Percentiles rank a stretch among this genome's conserved stretches.
These are phyloP conservation scores for Polypterus bichir DNA, from an alignment of 2,113 vertebrate genomes.

Conservation along the genomic window DNA sequence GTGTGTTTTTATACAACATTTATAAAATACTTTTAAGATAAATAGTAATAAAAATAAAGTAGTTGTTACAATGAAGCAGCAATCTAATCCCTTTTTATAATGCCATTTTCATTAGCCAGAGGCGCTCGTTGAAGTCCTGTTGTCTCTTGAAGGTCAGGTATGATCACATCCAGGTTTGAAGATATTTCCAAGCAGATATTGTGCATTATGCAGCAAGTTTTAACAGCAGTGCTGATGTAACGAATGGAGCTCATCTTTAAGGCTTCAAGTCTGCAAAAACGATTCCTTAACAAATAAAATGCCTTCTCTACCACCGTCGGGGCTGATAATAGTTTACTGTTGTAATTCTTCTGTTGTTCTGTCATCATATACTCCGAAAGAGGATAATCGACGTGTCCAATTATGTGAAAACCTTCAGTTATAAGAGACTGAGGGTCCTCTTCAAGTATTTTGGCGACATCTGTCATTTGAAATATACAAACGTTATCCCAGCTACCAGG, in stretches of 20 bases:
- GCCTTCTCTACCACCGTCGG: constrained; percentile 14
- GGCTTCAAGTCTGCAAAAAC: constrained; percentile 16
- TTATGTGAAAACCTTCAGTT: constrained; percentile 15
- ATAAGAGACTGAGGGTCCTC: constrained; percentile 18
- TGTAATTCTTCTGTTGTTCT: constrained; percentile 20
- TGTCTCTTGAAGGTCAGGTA: too few relatives aligned
- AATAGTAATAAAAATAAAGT: too few relatives aligned
- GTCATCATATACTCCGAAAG: constrained; percentile 24
- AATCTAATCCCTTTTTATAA: too few relatives aligned
- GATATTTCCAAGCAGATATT: constrained; percentile 24
- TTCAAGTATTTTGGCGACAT: constrained; percentile 14
- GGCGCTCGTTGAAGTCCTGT: too few relatives aligned
- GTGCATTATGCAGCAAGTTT: constrained; percentile 22
- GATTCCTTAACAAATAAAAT: constrained; percentile 6
- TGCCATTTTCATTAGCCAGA: too few relatives aligned
- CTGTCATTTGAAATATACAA: constrained; percentile 13
- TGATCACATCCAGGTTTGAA: too few relatives aligned
- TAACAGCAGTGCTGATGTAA: constrained; percentile 14
- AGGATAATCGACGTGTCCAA: constrained; percentile 15
- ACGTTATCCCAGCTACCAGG: constrained; percentile 23
- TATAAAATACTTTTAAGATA: too few relatives aligned
- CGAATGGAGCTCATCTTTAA: constrained; percentile 14
- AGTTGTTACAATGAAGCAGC: too few relatives aligned
- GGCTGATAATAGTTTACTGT: constrained; percentile 14
- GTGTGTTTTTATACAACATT: too few relatives aligned